phyloP scores from a whole-genome alignment of 2,113 vertebrate genomes.

The Psettodes erumei region DNA sequence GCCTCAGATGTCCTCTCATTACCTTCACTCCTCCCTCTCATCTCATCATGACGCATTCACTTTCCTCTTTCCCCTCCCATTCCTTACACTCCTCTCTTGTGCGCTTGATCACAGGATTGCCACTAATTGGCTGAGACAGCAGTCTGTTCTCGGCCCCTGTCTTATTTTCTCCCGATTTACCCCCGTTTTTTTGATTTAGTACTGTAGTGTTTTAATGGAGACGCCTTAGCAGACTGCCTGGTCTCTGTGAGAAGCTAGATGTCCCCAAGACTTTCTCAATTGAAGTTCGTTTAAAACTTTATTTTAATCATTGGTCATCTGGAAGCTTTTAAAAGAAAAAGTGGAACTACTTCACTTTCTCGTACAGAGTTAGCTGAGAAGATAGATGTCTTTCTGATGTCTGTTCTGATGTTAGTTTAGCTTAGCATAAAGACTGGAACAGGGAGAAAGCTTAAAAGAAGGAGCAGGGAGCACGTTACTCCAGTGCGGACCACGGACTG shows the following conservation, averaged over 20 bases:
- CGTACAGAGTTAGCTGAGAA: background rate
- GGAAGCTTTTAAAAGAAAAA: background rate
- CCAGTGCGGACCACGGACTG: background rate
- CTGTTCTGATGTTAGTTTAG: too few relatives aligned
- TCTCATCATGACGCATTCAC: background rate
- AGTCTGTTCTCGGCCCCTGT: background rate
- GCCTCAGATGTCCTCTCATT: constrained; percentile 10
- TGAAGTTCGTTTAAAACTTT: background rate
- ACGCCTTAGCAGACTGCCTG: background rate
- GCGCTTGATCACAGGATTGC: background rate
- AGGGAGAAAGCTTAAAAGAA: background rate
- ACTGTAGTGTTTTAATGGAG: background rate
- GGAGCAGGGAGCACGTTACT: background rate
- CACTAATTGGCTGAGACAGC: background rate
- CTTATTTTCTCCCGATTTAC: background rate
- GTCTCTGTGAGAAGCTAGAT: background rate
- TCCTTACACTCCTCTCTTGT: constrained; percentile 3
- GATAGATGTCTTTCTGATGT: background rate
- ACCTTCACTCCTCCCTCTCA: constrained; percentile 22
- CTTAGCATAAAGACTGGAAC: background rate
- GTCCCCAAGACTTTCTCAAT: background rate
- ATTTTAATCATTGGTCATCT: background rate
- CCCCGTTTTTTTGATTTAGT: background rate
- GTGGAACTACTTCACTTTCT: background rate
- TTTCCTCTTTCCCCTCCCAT: constrained; percentile 1